Evolutionary conservation across 2,113 vertebrate genomes (phyloP), one percentile per base, ranked within the genome.

Genomic region (Marmota monax): DNA sequence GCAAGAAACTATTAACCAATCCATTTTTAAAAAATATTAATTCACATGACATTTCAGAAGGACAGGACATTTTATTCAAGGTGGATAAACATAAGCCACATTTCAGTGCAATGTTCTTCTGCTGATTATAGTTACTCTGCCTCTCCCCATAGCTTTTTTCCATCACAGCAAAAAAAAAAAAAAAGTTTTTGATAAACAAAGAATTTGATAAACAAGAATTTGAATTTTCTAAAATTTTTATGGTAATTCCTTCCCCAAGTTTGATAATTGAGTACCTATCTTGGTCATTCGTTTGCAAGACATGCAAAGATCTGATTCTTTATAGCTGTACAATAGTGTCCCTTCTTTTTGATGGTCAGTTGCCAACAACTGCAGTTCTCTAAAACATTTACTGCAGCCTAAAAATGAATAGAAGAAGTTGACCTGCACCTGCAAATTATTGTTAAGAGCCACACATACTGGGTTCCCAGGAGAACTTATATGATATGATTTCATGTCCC

Each of bases 41-140:
- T 61, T 77, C 88, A 32, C 61, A 20, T 29, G 11, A 58, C 37
- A 27, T 94, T 93, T 96, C 80, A 77, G 73, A 90, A 67, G 82
- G 20, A 58, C 20, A 8, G 20, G 20, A 48, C 10, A 10, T 32
- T 69, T 69, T 63, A 45, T 67, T 61, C 73, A 84, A 76, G 11
- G 39, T 69, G 42, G 61, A 27, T 37, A 84, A 88, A 10, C 20
- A 16, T 76, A 82, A 80, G 34, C 17, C 37, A 27, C 1, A 4
- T 72, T 77, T 88, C 77, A 7, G 8, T 29, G 18, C 67, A 5
- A 12, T 65, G 8, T 12, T 88, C 37, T 65, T 32, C 27, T 63
- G 2, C 17, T 27, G 7, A 84, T 5, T 39, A 1, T 20, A 58
- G 25, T 45, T 42, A 27, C 23, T 13, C 25, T 84, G 18, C 27